phyloP scores from a whole-genome alignment of 2,113 vertebrate species.

The Mus spicilegus region DNA sequence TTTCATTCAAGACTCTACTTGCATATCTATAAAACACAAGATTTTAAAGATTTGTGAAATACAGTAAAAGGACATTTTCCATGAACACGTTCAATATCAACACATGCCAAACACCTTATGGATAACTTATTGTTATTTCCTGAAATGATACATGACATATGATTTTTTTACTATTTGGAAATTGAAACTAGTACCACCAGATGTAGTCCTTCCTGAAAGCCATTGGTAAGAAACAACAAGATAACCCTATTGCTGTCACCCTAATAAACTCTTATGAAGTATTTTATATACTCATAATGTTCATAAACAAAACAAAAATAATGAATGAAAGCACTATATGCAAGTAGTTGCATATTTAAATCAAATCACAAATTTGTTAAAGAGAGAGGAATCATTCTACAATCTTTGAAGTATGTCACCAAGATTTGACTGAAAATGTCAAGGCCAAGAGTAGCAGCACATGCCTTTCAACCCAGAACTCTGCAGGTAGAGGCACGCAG shows the following conservation, averaged over 20 bases:
- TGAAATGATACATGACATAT: background rate
- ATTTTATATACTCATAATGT: background rate
- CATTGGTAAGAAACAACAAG: background rate
- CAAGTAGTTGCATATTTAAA: constrained; percentile 8
- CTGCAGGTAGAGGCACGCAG: background rate
- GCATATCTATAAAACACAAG: background rate
- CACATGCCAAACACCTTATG: constrained; percentile 18
- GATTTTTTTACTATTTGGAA: background rate
- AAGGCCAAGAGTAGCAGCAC: too few species aligned
- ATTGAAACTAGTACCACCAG: constrained; percentile 5
- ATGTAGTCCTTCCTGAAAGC: background rate
- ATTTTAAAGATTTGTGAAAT: background rate
- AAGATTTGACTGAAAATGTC: background rate
- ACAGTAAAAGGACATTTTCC: background rate
- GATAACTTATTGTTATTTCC: background rate
- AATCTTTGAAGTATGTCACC: background rate
- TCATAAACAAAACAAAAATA: background rate
- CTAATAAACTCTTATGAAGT: background rate
- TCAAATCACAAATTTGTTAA: background rate
- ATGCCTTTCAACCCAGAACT: background rate
- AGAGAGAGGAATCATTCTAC: constrained; percentile 3
- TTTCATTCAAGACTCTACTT: background rate
- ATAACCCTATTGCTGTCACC: background rate
- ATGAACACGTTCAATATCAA: background rate
- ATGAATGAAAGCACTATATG: background rate